Evolutionary conservation across 2,113 vertebrate species (phyloP).

Genomic region (Phasianus colchicus): DNA sequence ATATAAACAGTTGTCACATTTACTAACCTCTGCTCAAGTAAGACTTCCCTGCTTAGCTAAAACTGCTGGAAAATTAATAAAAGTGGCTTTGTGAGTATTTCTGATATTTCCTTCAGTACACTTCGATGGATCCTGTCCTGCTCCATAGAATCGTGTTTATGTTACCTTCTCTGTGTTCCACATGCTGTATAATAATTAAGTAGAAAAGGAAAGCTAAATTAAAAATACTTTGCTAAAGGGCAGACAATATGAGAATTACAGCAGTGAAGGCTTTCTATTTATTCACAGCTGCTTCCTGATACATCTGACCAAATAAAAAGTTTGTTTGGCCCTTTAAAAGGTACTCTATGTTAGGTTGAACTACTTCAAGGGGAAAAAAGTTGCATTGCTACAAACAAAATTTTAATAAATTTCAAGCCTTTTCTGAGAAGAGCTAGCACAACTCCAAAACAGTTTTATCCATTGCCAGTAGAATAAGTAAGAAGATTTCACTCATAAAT

Average conservation of each 20-base stretch:
- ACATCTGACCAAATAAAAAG: neutral
- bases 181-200: neutral
- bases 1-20: neutral
- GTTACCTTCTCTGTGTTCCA: neutral
- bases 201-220: neutral
- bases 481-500: neutral
- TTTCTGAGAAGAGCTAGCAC: neutral
- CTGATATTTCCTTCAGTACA: neutral
- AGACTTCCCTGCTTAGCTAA: neutral
- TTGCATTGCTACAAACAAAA: accelerated
- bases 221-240: neutral
- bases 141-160: neutral
- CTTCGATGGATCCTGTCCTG: neutral
- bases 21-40: neutral
- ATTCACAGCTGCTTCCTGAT: neutral
- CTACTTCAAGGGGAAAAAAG: neutral
- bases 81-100: neutral
- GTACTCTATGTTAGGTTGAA: neutral
- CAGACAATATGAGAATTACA: neutral
- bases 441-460: neutral
- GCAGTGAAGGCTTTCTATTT: neutral
- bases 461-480: neutral
- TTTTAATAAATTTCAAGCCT: neutral
- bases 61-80: neutral
- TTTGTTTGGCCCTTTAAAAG: neutral